Evolutionary conservation across 1,140 invertebrate genomes (phyloP), one percentile per base, ranked within the genome.

Genomic region (Eumeta japonica): DNA sequence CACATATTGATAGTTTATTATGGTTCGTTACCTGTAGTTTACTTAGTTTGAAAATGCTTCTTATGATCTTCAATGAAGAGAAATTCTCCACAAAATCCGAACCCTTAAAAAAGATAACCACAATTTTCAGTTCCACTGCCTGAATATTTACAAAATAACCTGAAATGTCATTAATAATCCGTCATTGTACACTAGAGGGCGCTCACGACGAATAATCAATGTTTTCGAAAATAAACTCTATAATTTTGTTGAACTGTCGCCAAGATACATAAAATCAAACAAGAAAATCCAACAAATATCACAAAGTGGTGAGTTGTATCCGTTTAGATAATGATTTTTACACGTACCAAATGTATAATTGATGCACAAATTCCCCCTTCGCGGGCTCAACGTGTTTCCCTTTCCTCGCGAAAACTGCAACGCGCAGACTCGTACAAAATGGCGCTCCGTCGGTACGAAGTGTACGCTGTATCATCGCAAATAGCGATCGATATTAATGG

Each of bases 401-500:
- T 67, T 68, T 70, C 66, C 68, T 62, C 55, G 46, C 46, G 56
- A 62, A 67, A 67, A 61, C 46, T 57, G 46, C 45, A 71, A 54
- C 62, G 70, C 70, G 66, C 70, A 71, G 66, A 66, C 65, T 68
- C 73, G 68, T 66, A 73, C 70, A 75, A 76, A 75, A 76, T 76
- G 73, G 73, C 73, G 63, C 43, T 54, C 46, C 55, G 43, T 48
- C 57, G 55, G 44, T 64, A 59, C 59, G 63, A 65, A 72, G 65
- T 76, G 60, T 65, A 71, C 58, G 62, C 62, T 63, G 59, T 65
- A 60, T 56, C 58, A 65, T 61, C 56, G 55, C 57, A 60, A 64
- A 65, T 68, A 57, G 64, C 73, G 73, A 76, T 76, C 73, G 73
- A 76, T 76, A 76, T 62, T 62, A 73, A 76, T 76, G 71, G 71